A percentile compares a stretch with the other conserved stretches of the same genome.
Conservation (phyloP, 2,888 invertebrate genomes). For the Meghimatium bilineatum region DNA sequence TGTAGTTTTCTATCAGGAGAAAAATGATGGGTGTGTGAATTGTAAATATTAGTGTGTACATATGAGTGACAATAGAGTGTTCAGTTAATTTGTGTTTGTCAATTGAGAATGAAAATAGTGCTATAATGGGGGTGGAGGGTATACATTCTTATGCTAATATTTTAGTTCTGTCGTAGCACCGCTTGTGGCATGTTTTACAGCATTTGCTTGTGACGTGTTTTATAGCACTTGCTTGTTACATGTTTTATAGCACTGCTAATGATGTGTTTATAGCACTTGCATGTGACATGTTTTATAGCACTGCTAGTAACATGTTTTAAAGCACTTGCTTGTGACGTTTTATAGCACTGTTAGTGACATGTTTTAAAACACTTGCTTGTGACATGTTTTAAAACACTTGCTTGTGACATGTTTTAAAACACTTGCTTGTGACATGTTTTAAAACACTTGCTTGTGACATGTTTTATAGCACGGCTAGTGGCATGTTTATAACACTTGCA, state of each 20-base stretch:
- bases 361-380: background rate
- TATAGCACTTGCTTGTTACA: no score
- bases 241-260: no score
- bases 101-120: background rate
- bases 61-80: background rate
- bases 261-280: background rate
- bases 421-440: background rate
- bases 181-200: background rate
- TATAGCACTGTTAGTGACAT: background rate
- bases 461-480: background rate
- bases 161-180: no score
- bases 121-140: no score
- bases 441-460: no score
- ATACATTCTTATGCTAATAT: no score
- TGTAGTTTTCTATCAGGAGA: background rate
- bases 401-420: no score
- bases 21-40: background rate
- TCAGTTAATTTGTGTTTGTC: no score
- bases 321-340: no score
- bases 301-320: background rate
- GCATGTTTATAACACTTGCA: background rate
- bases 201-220: background rate
- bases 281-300: background rate
- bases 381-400: background rate
- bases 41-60: constrained; percentile 19